Conservation (phyloP, 2,888 invertebrate genomes). For the Lymantria monacha region DNA sequence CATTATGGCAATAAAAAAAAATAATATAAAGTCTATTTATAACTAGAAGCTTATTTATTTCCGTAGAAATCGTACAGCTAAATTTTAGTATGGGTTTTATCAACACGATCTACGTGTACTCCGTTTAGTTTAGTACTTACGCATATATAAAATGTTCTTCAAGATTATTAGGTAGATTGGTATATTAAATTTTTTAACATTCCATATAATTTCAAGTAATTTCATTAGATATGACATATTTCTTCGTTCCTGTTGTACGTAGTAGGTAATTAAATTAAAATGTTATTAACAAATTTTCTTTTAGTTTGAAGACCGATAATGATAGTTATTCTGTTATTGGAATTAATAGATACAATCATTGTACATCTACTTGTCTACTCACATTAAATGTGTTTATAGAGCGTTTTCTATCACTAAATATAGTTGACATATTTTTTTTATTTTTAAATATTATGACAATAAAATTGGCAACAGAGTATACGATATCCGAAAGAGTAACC, state of each 20-base stretch:
- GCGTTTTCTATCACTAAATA: no score
- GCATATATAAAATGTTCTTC: background rate
- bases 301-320: no score
- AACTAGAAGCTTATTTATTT: background rate
- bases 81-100: constrained; percentile 7
- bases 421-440: no score
- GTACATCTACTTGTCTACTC: no score
- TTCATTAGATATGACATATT: constrained; percentile 5
- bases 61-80: background rate
- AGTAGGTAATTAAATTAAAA: no score
- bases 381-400: no score
- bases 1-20: constrained; percentile 1
- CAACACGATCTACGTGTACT: background rate
- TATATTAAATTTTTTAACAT: background rate
- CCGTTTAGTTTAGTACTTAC: constrained; percentile 1
- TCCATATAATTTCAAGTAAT: background rate
- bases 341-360: no score
- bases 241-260: background rate
- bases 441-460: no score
- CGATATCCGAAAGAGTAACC: no score
- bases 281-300: no score
- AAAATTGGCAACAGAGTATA: no score
- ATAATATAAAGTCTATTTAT: constrained; percentile 5
- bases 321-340: no score
- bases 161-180: constrained; percentile 1